Percentiles rank a stretch among this genome's conserved stretches.
These are phyloP conservation scores for Galendromus occidentalis DNA, from an alignment of 1,140 invertebrate genomes.

Conservation along the genomic window DNA sequence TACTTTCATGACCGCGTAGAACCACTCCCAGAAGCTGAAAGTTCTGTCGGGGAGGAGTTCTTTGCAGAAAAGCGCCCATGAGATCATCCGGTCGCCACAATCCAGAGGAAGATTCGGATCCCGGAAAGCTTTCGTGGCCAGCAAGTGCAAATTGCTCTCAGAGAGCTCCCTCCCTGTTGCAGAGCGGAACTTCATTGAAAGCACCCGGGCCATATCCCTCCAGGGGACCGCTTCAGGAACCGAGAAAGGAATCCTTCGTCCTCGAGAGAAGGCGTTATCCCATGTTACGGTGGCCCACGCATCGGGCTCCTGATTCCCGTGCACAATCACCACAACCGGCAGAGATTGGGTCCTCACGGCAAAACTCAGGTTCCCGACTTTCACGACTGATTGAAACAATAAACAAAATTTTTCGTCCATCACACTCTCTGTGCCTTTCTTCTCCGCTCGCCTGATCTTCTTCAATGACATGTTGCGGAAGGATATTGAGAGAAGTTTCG, in stretches of 20 bases:
- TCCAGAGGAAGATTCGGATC: constrained; percentile 24
- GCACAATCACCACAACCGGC: constrained; percentile 94
- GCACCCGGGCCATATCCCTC: constrained; percentile 58
- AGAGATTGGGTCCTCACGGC: constrained; percentile 64
- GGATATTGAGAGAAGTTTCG: constrained; percentile 45
- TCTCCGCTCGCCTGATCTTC: constrained; percentile 78
- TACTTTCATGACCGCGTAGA: constrained; percentile 87
- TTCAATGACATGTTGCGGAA: constrained; percentile 52
- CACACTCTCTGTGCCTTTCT: constrained; percentile 43
- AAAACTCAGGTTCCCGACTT: constrained; percentile 39
- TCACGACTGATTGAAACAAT: constrained; percentile 76
- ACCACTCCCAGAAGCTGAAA: constrained; percentile 98
- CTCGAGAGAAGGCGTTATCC: constrained; percentile 91
- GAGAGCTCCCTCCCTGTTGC: constrained; percentile 57
- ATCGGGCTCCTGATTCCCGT: constrained; percentile 92
- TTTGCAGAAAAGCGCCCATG: constrained; percentile 82
- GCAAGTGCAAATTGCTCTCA: constrained; percentile 62
- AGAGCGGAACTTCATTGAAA: constrained; percentile 69
- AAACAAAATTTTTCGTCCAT: constrained; percentile 95
- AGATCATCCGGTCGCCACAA: constrained; percentile 39
- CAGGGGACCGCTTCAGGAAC: constrained; percentile 70
- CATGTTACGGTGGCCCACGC: constrained; percentile 91
- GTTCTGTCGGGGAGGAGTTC: constrained; percentile 69
- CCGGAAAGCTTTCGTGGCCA: constrained; percentile 71
- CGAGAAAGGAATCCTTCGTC: constrained; percentile 49